These are phyloP conservation scores for Petrosia ficiformis DNA, from an alignment of 37 sponge, comb jelly and placozoan species.

Conservation along the genomic window DNA sequence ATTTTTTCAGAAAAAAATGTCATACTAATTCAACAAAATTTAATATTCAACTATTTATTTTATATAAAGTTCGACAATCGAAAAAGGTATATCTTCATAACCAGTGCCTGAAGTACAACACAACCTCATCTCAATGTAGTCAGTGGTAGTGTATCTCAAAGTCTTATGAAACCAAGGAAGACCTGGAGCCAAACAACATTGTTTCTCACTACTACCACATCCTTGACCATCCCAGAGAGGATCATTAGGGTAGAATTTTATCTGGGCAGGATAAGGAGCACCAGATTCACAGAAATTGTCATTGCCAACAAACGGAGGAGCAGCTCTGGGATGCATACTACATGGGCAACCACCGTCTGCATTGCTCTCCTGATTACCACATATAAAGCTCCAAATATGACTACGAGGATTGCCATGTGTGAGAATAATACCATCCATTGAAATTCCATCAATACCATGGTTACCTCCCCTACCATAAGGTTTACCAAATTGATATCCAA, in stretches of 20 bases:
- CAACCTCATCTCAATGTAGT: conserved; percentile 40
- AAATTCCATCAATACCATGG: neutral
- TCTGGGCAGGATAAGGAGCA: neutral
- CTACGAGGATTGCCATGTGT: conserved; percentile 22
- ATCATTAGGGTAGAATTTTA: neutral
- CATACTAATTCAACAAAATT: neutral
- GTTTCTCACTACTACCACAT: neutral
- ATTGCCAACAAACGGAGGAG: conserved; percentile 10
- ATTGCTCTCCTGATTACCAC: neutral
- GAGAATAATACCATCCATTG: conserved; percentile 27
- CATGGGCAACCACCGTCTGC: neutral
- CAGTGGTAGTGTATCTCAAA: conserved; percentile 1
- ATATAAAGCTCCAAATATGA: conserved; percentile 32
- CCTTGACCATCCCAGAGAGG: conserved; percentile 55
- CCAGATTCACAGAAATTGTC: conserved; percentile 8
- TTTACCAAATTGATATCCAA: neutral
- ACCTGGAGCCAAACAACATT: conserved; percentile 15
- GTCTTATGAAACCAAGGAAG: conserved; percentile 32
- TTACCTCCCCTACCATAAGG: neutral
- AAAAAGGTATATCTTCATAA: conserved; percentile 24
- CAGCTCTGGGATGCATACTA: neutral
- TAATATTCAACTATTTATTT: conserved; percentile 1
- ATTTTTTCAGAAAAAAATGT: neutral
- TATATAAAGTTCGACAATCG: conserved; percentile 22
- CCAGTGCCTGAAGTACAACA: conserved; percentile 5